Base-by-base conservation (phyloP, 1,140 invertebrate species). In the Tetraneura akinire region DNA sequence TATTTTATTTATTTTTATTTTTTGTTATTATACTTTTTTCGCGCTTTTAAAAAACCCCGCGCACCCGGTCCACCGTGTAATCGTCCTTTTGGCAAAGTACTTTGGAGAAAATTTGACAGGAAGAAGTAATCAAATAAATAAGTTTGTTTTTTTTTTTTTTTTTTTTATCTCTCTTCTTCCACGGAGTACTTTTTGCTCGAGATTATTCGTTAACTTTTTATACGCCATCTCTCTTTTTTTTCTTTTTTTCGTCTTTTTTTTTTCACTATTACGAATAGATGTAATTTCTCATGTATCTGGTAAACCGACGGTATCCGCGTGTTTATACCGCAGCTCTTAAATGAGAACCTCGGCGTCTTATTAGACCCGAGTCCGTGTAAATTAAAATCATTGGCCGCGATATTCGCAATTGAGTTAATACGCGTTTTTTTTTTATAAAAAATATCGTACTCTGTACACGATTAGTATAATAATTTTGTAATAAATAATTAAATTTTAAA, bases 91-190 rank as follows among this genome's bases (percentile, higher is more conserved):
- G 73, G 73, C 51, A 76, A 55, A 76, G 51, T 55, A 76, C 49
- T 76, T 42, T 37, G 29, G 32, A 55, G 53, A 57, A 76, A 76
- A 55, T 76, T 76, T 76, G 73, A 76, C 73, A 76, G 51, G 73
- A 76, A 76, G 51, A 76, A 76, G 51, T 76, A 76, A 76, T 76
- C 73, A 76, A 76, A 76, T 76, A 76, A 76, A 76, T 76, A 76
- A 55, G 47, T 73, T 73, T 73, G 49, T 53, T 51, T 76, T n/a
- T n/a, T n/a, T n/a, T n/a, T n/a, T n/a, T n/a, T n/a, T n/a, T n/a
- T n/a, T n/a, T n/a, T 76, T 76, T 76, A 76, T 76, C 73, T 76
- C 14, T 57, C 29, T 60, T 45, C 32, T 76, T 76, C 73, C 49
- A 42, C 53, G 13, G 11, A 42, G 32, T 55, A 76, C 73, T 55